phyloP scores from a whole-genome alignment of 2,888 invertebrate species.

The Anthrax anthrax region DNA sequence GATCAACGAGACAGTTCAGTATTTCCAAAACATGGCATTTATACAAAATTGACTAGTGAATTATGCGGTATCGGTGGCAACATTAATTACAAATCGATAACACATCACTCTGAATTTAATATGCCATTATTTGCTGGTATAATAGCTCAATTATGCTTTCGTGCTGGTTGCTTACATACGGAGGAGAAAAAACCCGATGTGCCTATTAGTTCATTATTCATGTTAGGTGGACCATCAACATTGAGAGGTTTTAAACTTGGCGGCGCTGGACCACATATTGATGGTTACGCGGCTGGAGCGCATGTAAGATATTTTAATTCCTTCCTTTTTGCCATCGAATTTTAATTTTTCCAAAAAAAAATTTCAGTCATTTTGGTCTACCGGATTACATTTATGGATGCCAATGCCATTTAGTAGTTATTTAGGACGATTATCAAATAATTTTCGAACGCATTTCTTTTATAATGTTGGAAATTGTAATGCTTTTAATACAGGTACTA shows the following conservation, averaged over 20 bases:
- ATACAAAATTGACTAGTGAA: constrained; percentile 64
- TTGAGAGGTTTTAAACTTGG: constrained; percentile 76
- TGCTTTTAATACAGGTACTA: constrained; percentile 24
- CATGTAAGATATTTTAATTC: too few relatives aligned
- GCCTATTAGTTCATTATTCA: constrained; percentile 29
- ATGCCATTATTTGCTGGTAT: constrained; percentile 41
- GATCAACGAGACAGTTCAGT: constrained; percentile 69
- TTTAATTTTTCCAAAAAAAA: background rate
- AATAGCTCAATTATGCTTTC: constrained; percentile 29
- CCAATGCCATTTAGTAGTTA: constrained; percentile 80
- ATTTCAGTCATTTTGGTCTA: constrained; percentile 66
- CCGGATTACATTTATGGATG: constrained; percentile 73
- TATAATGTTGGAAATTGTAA: constrained; percentile 75
- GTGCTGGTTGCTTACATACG: constrained; percentile 25
- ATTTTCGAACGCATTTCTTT: constrained; percentile 81
- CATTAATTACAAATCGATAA: constrained; percentile 77
- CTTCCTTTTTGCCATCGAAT: too few relatives aligned
- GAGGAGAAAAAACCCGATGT: constrained; percentile 23
- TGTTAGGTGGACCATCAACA: constrained; percentile 69
- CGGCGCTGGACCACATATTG: constrained; percentile 74
- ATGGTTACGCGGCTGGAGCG: constrained; percentile 61
- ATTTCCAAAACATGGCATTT: constrained; percentile 61
- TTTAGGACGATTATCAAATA: constrained; percentile 62
- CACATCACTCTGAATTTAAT: constrained; percentile 56
- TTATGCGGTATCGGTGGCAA: constrained; percentile 73